These are phyloP conservation scores for Coptodon bakossiorum DNA, from an alignment of 2,113 vertebrate species.

Conservation along the genomic window DNA sequence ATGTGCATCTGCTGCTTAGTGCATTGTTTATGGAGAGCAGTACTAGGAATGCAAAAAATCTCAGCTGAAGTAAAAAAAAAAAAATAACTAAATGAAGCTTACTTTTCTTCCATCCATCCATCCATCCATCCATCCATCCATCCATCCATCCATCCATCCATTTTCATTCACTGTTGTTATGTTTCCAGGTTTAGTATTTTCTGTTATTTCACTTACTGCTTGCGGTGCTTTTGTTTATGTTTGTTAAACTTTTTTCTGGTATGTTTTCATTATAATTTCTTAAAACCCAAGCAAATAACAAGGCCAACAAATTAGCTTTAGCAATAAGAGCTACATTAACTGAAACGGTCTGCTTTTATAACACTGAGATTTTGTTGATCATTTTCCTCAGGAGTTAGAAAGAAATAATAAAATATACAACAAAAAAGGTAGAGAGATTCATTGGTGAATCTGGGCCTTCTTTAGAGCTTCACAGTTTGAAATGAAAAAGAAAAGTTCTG, in stretches of 20 bases:
- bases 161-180: background rate
- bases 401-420: background rate
- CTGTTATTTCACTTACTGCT: background rate
- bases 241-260: background rate
- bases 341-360: accelerated
- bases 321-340: background rate
- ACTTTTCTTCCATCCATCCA: background rate
- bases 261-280: background rate
- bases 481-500: background rate
- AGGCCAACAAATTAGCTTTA: background rate
- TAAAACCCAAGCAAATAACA: background rate
- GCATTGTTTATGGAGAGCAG: background rate
- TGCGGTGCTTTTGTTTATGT: background rate
- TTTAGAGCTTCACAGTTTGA: background rate
- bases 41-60: background rate
- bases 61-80: background rate
- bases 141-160: background rate
- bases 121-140: background rate
- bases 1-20: background rate
- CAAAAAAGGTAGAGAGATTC: background rate
- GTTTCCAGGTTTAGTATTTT: background rate
- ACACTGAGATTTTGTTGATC: background rate
- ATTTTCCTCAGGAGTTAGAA: background rate
- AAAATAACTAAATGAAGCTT: background rate
- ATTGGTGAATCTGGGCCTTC: background rate